Evolutionary conservation across 1,140 invertebrate genomes (phyloP).

Genomic region (Phymorhynchus buccinoides): DNA sequence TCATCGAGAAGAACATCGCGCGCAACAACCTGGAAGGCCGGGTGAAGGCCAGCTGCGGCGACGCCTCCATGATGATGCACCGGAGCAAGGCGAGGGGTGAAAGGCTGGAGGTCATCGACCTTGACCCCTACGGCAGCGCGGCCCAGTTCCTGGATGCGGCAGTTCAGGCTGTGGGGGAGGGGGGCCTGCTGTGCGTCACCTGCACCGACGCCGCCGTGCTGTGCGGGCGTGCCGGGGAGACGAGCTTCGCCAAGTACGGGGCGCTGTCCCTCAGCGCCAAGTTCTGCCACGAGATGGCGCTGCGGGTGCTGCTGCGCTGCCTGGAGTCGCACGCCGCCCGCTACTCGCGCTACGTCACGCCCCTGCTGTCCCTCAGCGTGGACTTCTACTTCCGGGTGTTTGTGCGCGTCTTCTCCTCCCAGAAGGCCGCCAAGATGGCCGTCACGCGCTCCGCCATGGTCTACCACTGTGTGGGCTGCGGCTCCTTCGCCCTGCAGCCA

Average conservation of each 20-base stretch:
- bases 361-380: slow-evolving; percentile 91
- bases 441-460: slow-evolving; percentile 86
- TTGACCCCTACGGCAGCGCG: slow-evolving; percentile 98
- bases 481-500: slow-evolving; percentile 83
- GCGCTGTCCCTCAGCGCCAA: slow-evolving; percentile 89
- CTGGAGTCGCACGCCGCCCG: slow-evolving; percentile 93
- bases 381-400: slow-evolving; percentile 99
- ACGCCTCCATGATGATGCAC: slow-evolving; percentile 75
- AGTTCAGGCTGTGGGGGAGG: slow-evolving; percentile 78
- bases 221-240: slow-evolving; percentile 95
- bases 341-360: slow-evolving; percentile 93
- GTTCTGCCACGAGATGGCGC: slow-evolving; percentile 95
- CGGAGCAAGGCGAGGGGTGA: slow-evolving; percentile 79
- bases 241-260: slow-evolving; percentile 95
- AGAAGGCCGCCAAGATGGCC: slow-evolving; percentile 85
- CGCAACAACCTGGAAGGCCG: slow-evolving; percentile 85
- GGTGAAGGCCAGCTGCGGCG: slow-evolving; percentile 77
- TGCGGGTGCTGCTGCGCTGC: slow-evolving; percentile 92
- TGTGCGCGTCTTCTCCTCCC: slow-evolving; percentile 86
- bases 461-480: slow-evolving; percentile 92
- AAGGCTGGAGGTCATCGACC: slow-evolving; percentile 91
- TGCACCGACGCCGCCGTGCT: slow-evolving; percentile 98
- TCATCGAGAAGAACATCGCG: slow-evolving; percentile 87
- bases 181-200: slow-evolving; percentile 87
- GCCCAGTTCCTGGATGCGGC: slow-evolving; percentile 94